Percentiles rank a stretch among this genome's conserved stretches.
These are phyloP conservation scores for Dolichoris vasculosae DNA, from an alignment of 1,140 invertebrate genomes.

Conservation along the genomic window DNA sequence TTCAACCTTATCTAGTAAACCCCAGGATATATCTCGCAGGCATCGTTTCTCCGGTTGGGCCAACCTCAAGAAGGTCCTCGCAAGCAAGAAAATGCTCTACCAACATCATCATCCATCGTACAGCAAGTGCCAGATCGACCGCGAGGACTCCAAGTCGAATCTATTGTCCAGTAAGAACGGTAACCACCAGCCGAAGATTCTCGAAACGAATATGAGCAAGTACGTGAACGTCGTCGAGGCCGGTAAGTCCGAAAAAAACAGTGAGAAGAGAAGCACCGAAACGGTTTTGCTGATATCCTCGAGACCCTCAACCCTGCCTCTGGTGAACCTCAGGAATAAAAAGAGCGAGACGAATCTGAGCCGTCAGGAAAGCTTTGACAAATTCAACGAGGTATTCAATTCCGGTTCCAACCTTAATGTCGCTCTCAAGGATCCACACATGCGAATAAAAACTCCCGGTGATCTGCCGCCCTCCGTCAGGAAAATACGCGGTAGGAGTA, in stretches of 20 bases:
- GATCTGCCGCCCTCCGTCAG: conserved; percentile 85
- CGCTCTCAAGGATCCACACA: conserved; percentile 81
- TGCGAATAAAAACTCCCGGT: conserved; percentile 87
- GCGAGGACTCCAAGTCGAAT: conserved; percentile 70
- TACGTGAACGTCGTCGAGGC: conserved; percentile 65
- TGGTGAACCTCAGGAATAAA: conserved; percentile 60
- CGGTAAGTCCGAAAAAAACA: conserved; percentile 56
- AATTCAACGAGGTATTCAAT: conserved; percentile 82
- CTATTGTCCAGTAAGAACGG: conserved; percentile 63
- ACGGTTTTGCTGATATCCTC: conserved; percentile 42
- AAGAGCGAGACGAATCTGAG: conserved; percentile 61
- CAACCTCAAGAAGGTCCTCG: conserved; percentile 58
- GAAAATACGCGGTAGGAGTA: conserved; percentile 76
- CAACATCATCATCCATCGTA: conserved; percentile 65
- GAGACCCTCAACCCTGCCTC: conserved; percentile 67
- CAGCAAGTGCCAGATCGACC: conserved; percentile 66
- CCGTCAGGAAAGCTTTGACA: conserved; percentile 75
- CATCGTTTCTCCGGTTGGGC: conserved; percentile 56
- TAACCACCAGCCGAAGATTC: conserved; percentile 60
- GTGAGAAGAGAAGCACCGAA: conserved; percentile 55
- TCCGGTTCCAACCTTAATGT: conserved; percentile 75
- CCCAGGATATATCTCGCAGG: conserved; percentile 43
- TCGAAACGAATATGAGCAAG: conserved; percentile 67
- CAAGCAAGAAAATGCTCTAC: conserved; percentile 60
- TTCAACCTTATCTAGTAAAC: conserved; percentile 6